A percentile compares a stretch with the other conserved stretches of the same genome.
phyloP scores from a whole-genome alignment of 2,888 invertebrate genomes.

The Aporophyla nigra region DNA sequence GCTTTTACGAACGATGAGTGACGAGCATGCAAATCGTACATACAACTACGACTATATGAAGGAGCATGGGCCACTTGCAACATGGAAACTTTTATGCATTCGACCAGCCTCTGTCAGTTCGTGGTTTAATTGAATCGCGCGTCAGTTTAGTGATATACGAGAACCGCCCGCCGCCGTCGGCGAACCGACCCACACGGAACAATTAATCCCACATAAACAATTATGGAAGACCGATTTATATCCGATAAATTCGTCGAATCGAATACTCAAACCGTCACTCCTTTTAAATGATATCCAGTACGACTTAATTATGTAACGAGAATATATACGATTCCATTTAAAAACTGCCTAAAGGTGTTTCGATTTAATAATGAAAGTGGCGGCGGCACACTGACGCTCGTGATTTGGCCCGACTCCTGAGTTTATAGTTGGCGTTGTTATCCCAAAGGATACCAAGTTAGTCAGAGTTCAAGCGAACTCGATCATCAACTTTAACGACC shows the following conservation, averaged over 20 bases:
- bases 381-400: slow-evolving; percentile 54
- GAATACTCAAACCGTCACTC: slow-evolving; percentile 72
- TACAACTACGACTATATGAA: slow-evolving; percentile 23
- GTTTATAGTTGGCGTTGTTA: slow-evolving; percentile 79
- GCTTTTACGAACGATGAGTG: slow-evolving; percentile 35
- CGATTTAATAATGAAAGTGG: slow-evolving; percentile 76
- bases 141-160: slow-evolving; percentile 84
- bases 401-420: slow-evolving; percentile 61
- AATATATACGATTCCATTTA: slow-evolving; percentile 82
- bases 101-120: slow-evolving; percentile 77
- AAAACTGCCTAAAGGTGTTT: slow-evolving; percentile 78
- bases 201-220: slow-evolving; percentile 86
- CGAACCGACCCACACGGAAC: slow-evolving; percentile 76
- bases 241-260: slow-evolving; percentile 81
- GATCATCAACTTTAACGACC: slow-evolving; percentile 83
- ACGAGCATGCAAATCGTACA: slow-evolving; percentile 50
- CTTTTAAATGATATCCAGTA: slow-evolving; percentile 76
- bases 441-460: slow-evolving; percentile 80
- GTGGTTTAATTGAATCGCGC: slow-evolving; percentile 86
- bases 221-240: slow-evolving; percentile 83
- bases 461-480: slow-evolving; percentile 77
- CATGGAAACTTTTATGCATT: slow-evolving; percentile 60
- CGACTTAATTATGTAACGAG: slow-evolving; percentile 78
- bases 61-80: slow-evolving; percentile 3
- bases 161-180: slow-evolving; percentile 72